Percentiles rank a stretch among this genome's conserved stretches.
These are phyloP conservation scores for Pentalonia nigronervosa DNA, from an alignment of 1,140 invertebrate genomes.

Conservation along the genomic window DNA sequence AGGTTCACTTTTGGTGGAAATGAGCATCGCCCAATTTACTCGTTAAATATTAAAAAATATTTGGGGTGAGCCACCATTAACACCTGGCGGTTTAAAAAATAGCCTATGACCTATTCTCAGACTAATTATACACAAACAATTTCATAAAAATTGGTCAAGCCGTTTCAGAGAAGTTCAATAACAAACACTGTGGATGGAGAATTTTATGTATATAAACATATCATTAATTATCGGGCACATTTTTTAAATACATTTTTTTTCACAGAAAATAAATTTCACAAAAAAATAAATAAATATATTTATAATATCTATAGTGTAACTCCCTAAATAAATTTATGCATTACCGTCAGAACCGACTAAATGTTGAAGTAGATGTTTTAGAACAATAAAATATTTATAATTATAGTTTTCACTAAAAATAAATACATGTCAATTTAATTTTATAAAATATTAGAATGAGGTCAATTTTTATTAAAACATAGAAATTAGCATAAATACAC, in stretches of 20 bases:
- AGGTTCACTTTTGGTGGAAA: no score
- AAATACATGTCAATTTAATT: neutral
- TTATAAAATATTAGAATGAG: neutral
- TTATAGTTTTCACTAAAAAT: neutral
- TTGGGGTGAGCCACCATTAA: no score
- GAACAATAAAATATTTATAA: neutral
- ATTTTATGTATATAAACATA: no score
- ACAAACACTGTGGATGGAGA: no score
- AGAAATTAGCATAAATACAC: neutral
- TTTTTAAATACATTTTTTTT: neutral
- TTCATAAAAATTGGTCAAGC: no score
- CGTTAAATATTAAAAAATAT: no score
- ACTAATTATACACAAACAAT: no score
- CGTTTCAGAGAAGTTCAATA: no score
- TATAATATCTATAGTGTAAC: neutral
- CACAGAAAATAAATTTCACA: neutral
- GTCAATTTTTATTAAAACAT: neutral
- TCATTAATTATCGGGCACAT: neutral
- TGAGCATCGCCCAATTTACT: no score
- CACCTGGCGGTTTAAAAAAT: no score
- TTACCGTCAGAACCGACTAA: neutral
- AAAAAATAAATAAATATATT: neutral
- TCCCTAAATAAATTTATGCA: no score
- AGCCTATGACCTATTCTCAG: no score
- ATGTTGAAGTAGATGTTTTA: neutral